These are phyloP conservation scores for Luscinia megarhynchos DNA, from an alignment of 2,797 vertebrate genomes.

Conservation along the genomic window DNA sequence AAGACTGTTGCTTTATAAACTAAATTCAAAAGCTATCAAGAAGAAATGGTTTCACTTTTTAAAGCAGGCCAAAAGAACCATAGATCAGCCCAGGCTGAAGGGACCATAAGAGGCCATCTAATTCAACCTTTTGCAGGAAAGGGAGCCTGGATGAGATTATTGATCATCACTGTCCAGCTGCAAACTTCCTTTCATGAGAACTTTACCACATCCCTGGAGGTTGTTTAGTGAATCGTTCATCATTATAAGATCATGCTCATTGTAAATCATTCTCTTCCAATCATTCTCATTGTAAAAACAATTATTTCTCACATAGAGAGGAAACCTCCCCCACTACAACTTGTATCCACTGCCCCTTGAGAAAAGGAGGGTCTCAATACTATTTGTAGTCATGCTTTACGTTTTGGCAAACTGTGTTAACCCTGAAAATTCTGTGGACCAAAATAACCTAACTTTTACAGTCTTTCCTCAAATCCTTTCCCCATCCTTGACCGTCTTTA, in stretches of 20 bases:
- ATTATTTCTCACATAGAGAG: neutral
- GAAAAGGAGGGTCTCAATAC: neutral
- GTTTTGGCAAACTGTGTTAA: neutral
- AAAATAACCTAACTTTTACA: neutral
- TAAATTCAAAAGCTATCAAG: neutral
- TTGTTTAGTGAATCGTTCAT: neutral
- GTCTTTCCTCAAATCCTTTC: neutral
- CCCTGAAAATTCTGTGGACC: neutral
- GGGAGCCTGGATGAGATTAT: neutral
- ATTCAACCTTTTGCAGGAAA: neutral
- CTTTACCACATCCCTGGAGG: neutral
- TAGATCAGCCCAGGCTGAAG: neutral
- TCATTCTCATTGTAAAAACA: neutral
- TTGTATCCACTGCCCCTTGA: neutral
- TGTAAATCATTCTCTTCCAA: neutral
- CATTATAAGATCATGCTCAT: neutral
- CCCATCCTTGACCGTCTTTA: neutral
- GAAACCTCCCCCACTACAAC: neutral
- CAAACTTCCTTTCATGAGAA: neutral
- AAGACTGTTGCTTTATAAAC: neutral
- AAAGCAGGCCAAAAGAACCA: neutral
- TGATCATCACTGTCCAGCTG: rapidly evolving
- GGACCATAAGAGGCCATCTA: neutral
- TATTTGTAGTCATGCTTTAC: neutral
- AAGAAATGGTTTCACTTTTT: neutral